Evolutionary conservation across 2,888 invertebrate genomes (phyloP), one percentile per base, ranked within the genome.

Genomic region (Dynastes grantii): DNA sequence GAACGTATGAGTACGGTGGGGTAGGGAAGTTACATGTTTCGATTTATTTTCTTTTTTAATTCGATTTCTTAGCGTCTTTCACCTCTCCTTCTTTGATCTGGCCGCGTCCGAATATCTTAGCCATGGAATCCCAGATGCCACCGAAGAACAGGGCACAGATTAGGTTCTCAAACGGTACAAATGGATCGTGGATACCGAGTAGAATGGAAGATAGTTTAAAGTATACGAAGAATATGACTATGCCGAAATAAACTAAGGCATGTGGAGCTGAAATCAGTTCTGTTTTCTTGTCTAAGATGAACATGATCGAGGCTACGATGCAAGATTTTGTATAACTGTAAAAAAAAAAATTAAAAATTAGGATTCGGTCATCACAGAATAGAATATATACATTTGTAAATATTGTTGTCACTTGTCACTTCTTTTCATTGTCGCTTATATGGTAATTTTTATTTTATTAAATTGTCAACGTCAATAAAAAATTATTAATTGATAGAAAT

Each of bases 101-200:
- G 77, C 94, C 95, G 85, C 93, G 93, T 85, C 96, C 95, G 83
- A 98, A 92, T 80, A 98, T 93, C 88, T 96, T 95, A 81, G 96
- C 95, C 86, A 99, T 91, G 53, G 98, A 97, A 90, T 99, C 99
- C 96, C 98, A 98, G 88, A 99, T 96, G 76, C 99, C 99, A 58
- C 99, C 99, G 89, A 99, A 93, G 91, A 97, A 97, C 75, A 98
- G 90, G 29, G 98, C 98, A 88, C 98, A 99, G 90, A 97, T 95
- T 78, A 99, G 91, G 89, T 99, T 99, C 91, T 99, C 99, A 88
- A 99, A 98, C 13, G 99, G 99, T 85, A 97, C 94, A 90, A 99
- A 99, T 55, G 99, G 99, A 91, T 99, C 99, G 88, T 98, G 97
- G 85, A 99, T 98, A 83, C 98, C 98, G 85, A 99, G 92, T 78